These are phyloP conservation scores for Gymnocypris eckloni DNA, from an alignment of 2,797 vertebrate genomes.

Conservation along the genomic window DNA sequence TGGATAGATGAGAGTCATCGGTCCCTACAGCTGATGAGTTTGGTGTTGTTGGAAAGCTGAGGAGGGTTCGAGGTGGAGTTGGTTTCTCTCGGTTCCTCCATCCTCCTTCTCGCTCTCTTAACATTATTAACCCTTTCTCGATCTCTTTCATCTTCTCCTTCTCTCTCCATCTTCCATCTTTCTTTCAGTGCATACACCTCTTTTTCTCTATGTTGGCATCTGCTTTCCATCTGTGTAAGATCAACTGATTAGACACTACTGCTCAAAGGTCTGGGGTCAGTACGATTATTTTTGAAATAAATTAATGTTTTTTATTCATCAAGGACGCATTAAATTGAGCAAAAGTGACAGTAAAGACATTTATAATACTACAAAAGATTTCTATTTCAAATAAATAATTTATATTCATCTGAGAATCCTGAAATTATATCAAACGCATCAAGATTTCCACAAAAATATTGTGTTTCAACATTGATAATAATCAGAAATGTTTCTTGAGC, in stretches of 20 bases:
- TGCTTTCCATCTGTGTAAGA: background rate
- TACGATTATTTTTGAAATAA: background rate
- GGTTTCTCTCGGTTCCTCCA: background rate
- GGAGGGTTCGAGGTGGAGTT: background rate
- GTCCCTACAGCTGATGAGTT: background rate
- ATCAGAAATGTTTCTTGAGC: background rate
- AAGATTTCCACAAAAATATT: background rate
- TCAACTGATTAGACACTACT: background rate
- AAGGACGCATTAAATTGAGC: background rate
- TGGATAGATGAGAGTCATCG: conserved; percentile 60
- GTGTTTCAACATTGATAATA: background rate
- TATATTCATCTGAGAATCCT: background rate
- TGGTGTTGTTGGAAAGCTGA: conserved; percentile 20
- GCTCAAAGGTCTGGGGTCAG: background rate
- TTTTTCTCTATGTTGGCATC: background rate
- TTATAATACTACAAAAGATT: background rate
- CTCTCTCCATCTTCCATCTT: background rate
- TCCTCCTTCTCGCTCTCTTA: background rate
- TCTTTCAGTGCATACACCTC: background rate
- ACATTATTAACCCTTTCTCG: background rate
- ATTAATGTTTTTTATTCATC: background rate
- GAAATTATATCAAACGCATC: background rate
- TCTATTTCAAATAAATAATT: background rate
- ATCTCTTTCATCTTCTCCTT: background rate
- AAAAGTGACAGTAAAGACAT: background rate